Evolutionary conservation across 2,113 vertebrate species (phyloP).

Genomic region (Cacatua alba): DNA sequence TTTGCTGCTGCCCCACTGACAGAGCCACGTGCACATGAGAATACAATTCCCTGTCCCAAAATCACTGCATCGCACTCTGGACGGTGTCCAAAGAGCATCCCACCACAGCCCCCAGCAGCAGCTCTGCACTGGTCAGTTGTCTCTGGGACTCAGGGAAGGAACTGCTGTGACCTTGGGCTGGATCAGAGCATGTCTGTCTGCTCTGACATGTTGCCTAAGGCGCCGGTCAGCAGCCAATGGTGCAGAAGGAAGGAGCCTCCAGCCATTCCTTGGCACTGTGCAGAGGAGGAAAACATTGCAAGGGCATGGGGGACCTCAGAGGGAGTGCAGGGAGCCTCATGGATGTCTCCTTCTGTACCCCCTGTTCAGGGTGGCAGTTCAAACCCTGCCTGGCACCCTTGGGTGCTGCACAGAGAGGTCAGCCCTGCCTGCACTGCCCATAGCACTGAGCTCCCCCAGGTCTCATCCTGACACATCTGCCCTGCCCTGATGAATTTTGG

Average conservation of each 20-base stretch:
- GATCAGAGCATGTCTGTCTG: neutral
- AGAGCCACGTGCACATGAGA: fast-evolving
- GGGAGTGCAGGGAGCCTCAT: neutral
- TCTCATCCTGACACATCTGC: neutral
- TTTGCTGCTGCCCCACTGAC: neutral
- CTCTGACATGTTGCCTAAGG: neutral
- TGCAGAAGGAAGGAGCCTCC: neutral
- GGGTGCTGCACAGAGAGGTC: neutral
- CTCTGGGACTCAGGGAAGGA: neutral
- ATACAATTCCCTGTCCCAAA: neutral
- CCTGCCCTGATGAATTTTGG: neutral
- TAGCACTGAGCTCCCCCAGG: neutral
- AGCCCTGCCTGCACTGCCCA: neutral
- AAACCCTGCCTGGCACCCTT: neutral
- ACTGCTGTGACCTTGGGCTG: neutral
- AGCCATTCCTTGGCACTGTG: neutral
- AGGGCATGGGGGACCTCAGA: neutral
- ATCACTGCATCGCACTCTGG: neutral
- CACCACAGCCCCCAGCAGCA: neutral
- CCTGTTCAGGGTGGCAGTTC: neutral
- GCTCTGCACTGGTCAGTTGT: neutral
- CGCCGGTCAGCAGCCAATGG: neutral
- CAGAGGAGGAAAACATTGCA: neutral
- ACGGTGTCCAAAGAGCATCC: neutral
- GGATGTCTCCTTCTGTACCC: neutral